Evolutionary conservation across 2,797 vertebrate species (phyloP).

Genomic region (Melanotaenia nigrans): DNA sequence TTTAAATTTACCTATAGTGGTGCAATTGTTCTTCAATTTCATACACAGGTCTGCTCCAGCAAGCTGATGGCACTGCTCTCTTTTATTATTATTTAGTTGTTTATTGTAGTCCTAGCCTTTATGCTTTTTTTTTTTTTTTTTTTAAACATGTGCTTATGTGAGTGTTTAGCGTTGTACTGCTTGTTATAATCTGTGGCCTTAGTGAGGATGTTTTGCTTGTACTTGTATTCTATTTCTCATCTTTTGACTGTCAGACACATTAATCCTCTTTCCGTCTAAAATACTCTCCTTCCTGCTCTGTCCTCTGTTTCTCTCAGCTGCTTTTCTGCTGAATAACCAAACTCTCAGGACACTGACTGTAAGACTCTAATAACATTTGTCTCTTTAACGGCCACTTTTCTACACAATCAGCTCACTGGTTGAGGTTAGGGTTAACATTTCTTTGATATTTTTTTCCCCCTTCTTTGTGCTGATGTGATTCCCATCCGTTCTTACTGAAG

Average conservation of each 20-base stretch:
- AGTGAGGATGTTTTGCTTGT: slow-evolving; percentile 38
- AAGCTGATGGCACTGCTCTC: not conserved
- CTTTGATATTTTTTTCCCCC: slow-evolving; percentile 4
- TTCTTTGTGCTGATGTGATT: slow-evolving; percentile 12
- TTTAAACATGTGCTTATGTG: not conserved
- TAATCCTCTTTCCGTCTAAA: slow-evolving; percentile 58
- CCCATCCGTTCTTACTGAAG: not conserved
- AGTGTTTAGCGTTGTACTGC: not conserved
- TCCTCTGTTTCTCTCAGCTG: slow-evolving; percentile 19
- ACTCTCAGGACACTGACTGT: slow-evolving; percentile 11
- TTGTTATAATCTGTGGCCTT: slow-evolving; percentile 54
- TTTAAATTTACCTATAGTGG: no score
- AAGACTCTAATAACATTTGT: slow-evolving; percentile 29
- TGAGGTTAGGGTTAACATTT: slow-evolving; percentile 18
- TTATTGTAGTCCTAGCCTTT: not conserved
- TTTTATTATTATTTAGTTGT: not conserved
- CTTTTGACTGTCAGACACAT: slow-evolving; percentile 60
- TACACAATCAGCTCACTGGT: slow-evolving; percentile 18
- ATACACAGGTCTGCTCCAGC: not conserved
- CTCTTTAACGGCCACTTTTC: slow-evolving; percentile 19
- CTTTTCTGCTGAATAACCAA: slow-evolving; percentile 39
- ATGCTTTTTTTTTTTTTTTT: not conserved
- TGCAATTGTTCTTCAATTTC: no score
- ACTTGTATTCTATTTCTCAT: slow-evolving; percentile 47
- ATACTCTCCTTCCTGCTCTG: slow-evolving; percentile 25